Evolutionary conservation across 2,797 vertebrate species (phyloP).

Genomic region (Picus viridis): DNA sequence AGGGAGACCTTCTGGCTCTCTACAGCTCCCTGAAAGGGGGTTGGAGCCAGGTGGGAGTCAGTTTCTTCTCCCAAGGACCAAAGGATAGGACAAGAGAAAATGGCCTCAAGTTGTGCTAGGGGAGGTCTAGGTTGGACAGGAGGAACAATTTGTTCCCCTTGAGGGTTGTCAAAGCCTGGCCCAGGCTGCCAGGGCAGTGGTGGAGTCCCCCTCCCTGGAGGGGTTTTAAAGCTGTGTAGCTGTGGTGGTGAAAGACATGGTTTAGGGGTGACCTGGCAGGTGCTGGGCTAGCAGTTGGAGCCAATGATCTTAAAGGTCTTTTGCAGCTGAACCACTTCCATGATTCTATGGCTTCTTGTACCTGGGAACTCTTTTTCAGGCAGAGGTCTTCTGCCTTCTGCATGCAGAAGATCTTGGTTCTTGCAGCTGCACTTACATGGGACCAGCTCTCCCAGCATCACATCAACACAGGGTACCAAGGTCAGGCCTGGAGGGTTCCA

Average conservation of each 20-base stretch:
- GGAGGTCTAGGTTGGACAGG: too few species aligned
- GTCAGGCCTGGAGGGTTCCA: not conserved
- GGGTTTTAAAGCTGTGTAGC: not conserved
- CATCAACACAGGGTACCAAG: not conserved
- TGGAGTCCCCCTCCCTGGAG: not conserved
- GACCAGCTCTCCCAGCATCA: not conserved
- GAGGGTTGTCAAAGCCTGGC: too few species aligned
- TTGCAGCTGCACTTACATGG: not conserved
- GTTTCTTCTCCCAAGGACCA: not conserved
- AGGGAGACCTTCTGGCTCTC: not conserved
- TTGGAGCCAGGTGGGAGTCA: not conserved
- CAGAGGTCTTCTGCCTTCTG: not conserved
- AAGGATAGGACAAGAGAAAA: too few species aligned
- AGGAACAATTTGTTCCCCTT: too few species aligned
- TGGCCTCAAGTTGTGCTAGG: too few species aligned
- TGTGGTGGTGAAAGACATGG: not conserved
- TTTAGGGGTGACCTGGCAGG: not conserved
- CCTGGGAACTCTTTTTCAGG: not conserved
- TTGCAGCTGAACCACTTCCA: too few species aligned
- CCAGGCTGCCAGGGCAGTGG: too few species aligned
- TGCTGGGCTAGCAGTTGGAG: too few species aligned
- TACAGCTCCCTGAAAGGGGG: not conserved
- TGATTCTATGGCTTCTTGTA: not conserved
- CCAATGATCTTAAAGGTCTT: too few species aligned
- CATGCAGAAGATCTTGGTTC: not conserved